Evolutionary conservation across 2,113 vertebrate species (phyloP), one percentile per base, ranked within the genome.

Genomic region (Periophthalmus modestus): DNA sequence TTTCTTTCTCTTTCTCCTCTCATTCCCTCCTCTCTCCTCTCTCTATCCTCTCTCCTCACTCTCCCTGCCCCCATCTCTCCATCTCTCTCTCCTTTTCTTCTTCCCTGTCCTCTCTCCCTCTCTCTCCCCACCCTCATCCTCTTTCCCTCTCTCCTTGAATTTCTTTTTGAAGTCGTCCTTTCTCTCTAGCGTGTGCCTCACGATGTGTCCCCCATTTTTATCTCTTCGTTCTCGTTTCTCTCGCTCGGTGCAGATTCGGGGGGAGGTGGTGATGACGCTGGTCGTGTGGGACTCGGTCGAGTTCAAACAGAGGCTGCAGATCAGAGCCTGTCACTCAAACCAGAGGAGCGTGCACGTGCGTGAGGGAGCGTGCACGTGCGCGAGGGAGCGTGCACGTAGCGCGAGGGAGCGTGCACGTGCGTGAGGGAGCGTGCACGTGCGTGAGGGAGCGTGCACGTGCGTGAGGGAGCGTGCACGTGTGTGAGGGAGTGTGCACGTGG

Each of bases 291-390:
- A 59, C 96, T 96, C 94, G 95, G 93, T 96, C 94, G 95, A 95
- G 95, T 98, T 98, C 95, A 97, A 90, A 98, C 94, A 93, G 90
- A 62, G 86, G 92, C 93, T 84, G 91, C 84, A 96, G 95, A 97
- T 98, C 96, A 97, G 92, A 96, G 95, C 80, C 89, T 74, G 96
- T 97, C 97, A 97, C 91, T 98, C 96, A 97, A 85, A n/a, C n/a
- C n/a, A n/a, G n/a, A n/a, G n/a, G n/a, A n/a, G 79, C 68, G 66
- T 43, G 58, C 61, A 48, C 48, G 68, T 73, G 75, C 68, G 4
- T 81, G 75, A 68, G 78, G 11, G 75, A 61, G 63, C 39, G 66
- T 81, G 79, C 79, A 78, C 86, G 87, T 36, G 67, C n/a, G n/a
- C n/a, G n/a, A n/a, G n/a, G n/a, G n/a, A n/a, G n/a, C n/a, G n/a